Evolutionary conservation across 2,797 vertebrate species (phyloP).

Genomic region (Pipistrellus kuhlii): DNA sequence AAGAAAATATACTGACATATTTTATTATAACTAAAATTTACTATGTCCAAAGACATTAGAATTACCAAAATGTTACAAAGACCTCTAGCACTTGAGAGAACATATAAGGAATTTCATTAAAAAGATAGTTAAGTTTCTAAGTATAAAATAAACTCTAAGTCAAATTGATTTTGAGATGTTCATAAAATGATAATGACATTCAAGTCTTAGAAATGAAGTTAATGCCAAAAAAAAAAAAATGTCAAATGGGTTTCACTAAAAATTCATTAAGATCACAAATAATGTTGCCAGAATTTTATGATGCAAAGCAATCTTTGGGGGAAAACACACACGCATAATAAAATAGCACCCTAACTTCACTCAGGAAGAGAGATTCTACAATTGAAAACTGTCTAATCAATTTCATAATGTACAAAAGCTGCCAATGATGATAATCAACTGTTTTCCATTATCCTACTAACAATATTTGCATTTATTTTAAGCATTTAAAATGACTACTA

Average conservation of each 20-base stretch:
- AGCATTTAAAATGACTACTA: constrained; percentile 54
- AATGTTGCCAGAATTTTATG: constrained; percentile 59
- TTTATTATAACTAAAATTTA: constrained; percentile 31
- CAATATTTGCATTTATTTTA: constrained; percentile 70
- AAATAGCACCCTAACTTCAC: constrained; percentile 39
- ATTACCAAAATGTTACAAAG: constrained; percentile 38
- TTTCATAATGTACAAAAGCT: constrained; percentile 62
- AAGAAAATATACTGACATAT: neutral
- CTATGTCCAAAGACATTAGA: constrained; percentile 45
- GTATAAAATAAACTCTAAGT: constrained; percentile 61
- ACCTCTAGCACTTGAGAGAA: constrained; percentile 26
- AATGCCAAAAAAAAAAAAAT: constrained; percentile 55
- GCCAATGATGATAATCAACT: constrained; percentile 47
- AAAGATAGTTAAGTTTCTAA: neutral
- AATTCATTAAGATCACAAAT: constrained; percentile 60
- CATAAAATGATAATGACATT: constrained; percentile 52
- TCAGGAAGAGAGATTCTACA: constrained; percentile 54
- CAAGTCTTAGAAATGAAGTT: constrained; percentile 60
- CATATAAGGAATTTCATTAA: neutral
- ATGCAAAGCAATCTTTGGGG: constrained; percentile 15
- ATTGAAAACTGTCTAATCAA: constrained; percentile 48
- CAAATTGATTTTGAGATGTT: constrained; percentile 63
- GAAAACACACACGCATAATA: neutral
- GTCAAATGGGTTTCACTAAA: constrained; percentile 54
- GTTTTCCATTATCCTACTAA: constrained; percentile 58